Evolutionary conservation across 2,113 vertebrate species (phyloP).

Genomic region (Ifrita kowaldi): DNA sequence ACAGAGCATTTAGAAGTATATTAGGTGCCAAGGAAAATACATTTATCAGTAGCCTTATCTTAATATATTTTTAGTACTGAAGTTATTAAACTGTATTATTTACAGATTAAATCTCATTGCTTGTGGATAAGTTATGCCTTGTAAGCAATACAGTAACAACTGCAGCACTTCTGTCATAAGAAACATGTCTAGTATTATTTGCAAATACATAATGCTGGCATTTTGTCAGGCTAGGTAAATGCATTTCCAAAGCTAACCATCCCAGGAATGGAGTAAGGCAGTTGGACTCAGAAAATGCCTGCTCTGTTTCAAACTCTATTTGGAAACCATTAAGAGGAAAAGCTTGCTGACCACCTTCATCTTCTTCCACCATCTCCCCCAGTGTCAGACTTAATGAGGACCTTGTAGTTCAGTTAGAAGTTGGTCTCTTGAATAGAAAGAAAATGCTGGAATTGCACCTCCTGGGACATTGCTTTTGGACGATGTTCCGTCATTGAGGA

Average conservation of each 20-base stretch:
- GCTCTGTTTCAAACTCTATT: neutral
- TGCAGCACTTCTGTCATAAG: neutral
- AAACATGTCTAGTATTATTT: neutral
- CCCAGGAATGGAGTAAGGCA: neutral
- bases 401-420: neutral
- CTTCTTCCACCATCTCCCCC: neutral
- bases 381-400: neutral
- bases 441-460: neutral
- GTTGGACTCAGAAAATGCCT: neutral
- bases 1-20: neutral
- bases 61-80: neutral
- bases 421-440: neutral
- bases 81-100: neutral
- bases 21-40: neutral
- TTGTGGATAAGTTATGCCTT: neutral
- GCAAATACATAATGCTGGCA: neutral
- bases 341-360: neutral
- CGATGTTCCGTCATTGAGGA: accelerated
- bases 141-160: neutral
- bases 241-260: neutral
- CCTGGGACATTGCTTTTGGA: neutral
- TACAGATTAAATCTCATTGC: neutral
- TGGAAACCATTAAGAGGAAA: neutral
- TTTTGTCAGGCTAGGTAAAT: neutral
- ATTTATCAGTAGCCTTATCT: neutral